These are phyloP conservation scores for Chlamydotis undulata DNA, from an alignment of 2,113 vertebrate genomes.

Conservation along the genomic window DNA sequence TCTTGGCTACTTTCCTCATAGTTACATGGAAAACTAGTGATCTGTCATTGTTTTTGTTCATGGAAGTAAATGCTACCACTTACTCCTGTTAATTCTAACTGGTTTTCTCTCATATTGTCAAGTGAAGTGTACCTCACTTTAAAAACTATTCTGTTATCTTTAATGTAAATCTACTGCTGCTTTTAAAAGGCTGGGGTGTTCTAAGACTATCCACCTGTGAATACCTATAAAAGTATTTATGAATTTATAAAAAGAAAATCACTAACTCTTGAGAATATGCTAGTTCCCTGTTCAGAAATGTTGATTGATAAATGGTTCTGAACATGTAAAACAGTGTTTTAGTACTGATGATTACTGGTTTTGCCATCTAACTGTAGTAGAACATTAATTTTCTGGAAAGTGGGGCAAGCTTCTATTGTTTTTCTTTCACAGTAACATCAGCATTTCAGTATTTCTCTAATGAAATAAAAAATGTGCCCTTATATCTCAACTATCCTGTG, in stretches of 20 bases:
- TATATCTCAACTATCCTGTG: not conserved
- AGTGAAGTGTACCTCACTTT: not conserved
- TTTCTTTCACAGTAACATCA: not conserved
- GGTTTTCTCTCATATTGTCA: not conserved
- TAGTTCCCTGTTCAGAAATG: not conserved
- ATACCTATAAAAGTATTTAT: not conserved
- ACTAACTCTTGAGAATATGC: not conserved
- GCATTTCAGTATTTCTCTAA: not conserved
- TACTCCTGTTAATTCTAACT: not conserved
- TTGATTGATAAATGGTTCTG: not conserved
- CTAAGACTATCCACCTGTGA: not conserved
- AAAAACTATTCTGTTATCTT: not conserved
- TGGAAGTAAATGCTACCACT: not conserved
- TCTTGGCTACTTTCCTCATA: not conserved
- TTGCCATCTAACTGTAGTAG: not conserved
- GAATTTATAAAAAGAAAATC: not conserved
- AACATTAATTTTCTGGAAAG: not conserved
- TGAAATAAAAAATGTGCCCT: not conserved
- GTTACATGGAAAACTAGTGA: not conserved
- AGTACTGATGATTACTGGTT: not conserved
- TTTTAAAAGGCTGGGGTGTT: not conserved
- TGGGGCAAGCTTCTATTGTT: not conserved
- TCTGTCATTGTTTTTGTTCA: not conserved
- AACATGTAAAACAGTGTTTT: not conserved
- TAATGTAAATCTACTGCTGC: not conserved